Evolutionary conservation across 2,888 invertebrate species (phyloP), one percentile per base, ranked within the genome.

Genomic region (Cataglyphis rosenhaueri): DNA sequence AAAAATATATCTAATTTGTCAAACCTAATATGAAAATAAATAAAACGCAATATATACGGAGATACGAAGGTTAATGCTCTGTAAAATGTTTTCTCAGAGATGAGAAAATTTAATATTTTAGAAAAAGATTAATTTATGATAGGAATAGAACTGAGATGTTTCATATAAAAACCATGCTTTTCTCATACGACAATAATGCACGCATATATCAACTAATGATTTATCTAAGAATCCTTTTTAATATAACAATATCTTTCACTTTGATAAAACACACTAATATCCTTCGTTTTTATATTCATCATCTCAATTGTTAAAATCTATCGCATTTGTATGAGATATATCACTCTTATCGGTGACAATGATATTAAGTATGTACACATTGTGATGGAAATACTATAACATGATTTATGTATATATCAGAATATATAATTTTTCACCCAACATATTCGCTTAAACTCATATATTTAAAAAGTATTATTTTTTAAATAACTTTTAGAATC

Each of bases 1-100:
- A 48, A 71, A 71, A 70, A 59, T 57, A 57, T 6, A 48, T 18
- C 8, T 59, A 70, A 78, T 18, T 18, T 44, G n/a, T 8, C n/a
- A n/a, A 52, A 25, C 18, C 32, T 70, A 79, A 71, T 9, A 5
- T 71, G 32, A 48, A 61, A 71, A 79, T 79, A 79, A 79, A 79
- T 79, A 71, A 71, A 71, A 79, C 5, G 59, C 25, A 15, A 32
- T 48, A 15, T 59, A 38, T 38, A 21, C n/a, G 12, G 9, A 32
- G 15, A 44, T 44, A 57, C 35, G 29, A 29, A 29, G 29, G 52
- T 79, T 59, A 48, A 79, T 55, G 18, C 18, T 68, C 12, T 44
- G 10, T 70, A 70, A 78, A 59, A 70, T 18, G 6, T 25, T 44
- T 8, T 8, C 35, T 18, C 15, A 35, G 6, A 71, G 15, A 6